These are phyloP conservation scores for Amaurobius ferox DNA, from an alignment of 2,888 invertebrate genomes.

Conservation along the genomic window DNA sequence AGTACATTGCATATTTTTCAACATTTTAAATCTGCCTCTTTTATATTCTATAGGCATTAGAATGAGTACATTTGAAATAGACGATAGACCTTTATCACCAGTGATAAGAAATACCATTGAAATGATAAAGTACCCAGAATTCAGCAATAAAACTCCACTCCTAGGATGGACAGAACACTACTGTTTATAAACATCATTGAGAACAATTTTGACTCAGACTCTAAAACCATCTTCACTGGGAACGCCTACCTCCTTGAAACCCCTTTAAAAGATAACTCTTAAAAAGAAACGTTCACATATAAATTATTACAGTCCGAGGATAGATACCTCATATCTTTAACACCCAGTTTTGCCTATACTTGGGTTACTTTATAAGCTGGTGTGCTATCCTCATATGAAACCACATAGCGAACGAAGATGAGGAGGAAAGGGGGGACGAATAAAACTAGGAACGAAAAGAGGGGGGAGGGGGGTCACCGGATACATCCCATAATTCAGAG, in stretches of 20 bases:
- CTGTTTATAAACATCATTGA: slow-evolving; percentile 45
- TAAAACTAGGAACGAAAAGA: slow-evolving; percentile 40
- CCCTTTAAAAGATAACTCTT: slow-evolving; percentile 58
- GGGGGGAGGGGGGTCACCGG: slow-evolving; percentile 46
- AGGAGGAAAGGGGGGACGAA: slow-evolving; percentile 42
- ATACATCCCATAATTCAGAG: slow-evolving; percentile 69
- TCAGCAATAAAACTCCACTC: not conserved
- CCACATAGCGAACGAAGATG: slow-evolving; percentile 40
- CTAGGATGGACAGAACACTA: not conserved
- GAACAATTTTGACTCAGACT: slow-evolving; percentile 6
- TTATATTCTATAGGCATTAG: too few species aligned
- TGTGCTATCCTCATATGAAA: slow-evolving; percentile 17
- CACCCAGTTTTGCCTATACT: slow-evolving; percentile 24
- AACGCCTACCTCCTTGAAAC: slow-evolving; percentile 13
- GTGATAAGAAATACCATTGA: too few species aligned
- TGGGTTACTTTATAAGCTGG: slow-evolving; percentile 49
- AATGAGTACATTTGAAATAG: too few species aligned
- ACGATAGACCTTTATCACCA: too few species aligned
- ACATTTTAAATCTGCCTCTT: too few species aligned
- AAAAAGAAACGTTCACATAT: slow-evolving; percentile 58
- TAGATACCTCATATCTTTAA: slow-evolving; percentile 3
- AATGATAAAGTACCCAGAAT: too few species aligned
- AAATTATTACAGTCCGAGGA: slow-evolving; percentile 39
- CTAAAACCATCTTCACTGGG: too few species aligned
- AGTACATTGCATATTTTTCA: too few species aligned